These are phyloP conservation scores for Pluvianellus socialis DNA, from an alignment of 2,113 vertebrate species.

Conservation along the genomic window DNA sequence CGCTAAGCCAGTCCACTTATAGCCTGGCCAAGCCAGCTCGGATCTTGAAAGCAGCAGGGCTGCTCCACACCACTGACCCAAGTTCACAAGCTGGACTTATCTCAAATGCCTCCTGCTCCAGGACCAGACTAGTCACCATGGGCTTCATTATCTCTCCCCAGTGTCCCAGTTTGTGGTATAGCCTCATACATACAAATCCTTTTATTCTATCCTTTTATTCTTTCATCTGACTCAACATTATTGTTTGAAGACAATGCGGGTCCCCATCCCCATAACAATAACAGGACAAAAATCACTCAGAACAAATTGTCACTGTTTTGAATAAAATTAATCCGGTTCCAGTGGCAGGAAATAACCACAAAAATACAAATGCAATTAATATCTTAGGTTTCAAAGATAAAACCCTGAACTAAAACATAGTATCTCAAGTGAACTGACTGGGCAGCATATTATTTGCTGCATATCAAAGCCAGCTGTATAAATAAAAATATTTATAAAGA, in stretches of 20 bases:
- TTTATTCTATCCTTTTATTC: not conserved
- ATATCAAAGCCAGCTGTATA: not conserved
- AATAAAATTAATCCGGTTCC: not conserved
- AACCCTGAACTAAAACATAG: not conserved
- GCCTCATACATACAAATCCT: not conserved
- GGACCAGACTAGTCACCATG: not conserved
- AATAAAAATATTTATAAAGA: conserved; percentile 10
- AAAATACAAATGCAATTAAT: conserved; percentile 5
- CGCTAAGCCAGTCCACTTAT: accelerated
- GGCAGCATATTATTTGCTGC: not conserved
- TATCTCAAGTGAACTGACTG: not conserved
- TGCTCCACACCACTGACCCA: not conserved
- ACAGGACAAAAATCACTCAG: not conserved
- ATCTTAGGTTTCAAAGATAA: not conserved
- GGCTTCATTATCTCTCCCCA: not conserved
- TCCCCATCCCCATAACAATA: not conserved
- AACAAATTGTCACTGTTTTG: not conserved
- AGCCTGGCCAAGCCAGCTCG: accelerated
- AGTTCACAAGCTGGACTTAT: not conserved
- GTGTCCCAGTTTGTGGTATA: not conserved
- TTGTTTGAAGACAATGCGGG: not conserved
- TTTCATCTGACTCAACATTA: not conserved
- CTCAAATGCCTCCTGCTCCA: not conserved
- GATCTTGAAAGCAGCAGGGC: not conserved
- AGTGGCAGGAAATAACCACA: not conserved